These are phyloP conservation scores for Rhinoderma darwinii DNA, from an alignment of 2,113 vertebrate genomes.

Conservation along the genomic window DNA sequence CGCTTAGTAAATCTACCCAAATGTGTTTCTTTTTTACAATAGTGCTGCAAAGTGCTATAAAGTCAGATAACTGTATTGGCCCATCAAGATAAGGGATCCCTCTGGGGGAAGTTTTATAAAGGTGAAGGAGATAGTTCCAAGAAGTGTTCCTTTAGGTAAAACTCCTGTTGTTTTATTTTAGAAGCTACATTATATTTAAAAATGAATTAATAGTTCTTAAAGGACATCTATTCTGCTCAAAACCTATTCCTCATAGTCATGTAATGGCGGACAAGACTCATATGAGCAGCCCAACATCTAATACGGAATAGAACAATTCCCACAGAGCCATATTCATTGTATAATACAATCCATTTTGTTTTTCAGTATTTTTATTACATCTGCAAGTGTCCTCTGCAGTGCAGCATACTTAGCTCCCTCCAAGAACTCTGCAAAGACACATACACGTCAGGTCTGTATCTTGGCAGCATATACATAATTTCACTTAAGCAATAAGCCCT, in stretches of 20 bases:
- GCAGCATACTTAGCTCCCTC: not conserved
- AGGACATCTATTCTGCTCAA: not conserved
- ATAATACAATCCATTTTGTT: not conserved
- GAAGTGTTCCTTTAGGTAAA: not conserved
- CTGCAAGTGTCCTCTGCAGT: conserved; percentile 8
- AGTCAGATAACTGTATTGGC: not conserved
- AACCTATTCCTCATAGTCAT: not conserved
- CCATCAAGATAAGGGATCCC: not conserved
- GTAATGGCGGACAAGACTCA: not conserved
- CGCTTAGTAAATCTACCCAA: too few relatives aligned
- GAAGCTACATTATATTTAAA: not conserved
- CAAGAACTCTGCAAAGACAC: conserved; percentile 4
- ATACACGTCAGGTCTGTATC: not conserved
- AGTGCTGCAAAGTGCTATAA: not conserved
- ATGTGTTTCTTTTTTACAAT: not conserved
- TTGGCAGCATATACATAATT: conserved; percentile 25
- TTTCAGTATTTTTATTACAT: not conserved
- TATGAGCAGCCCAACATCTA: not conserved
- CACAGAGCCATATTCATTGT: not conserved
- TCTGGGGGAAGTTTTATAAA: not conserved
- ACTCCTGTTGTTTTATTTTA: not conserved
- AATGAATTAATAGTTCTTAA: not conserved
- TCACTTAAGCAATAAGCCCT: conserved; percentile 17
- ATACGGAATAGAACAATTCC: not conserved
- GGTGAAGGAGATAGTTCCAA: not conserved